Evolutionary conservation across 1,140 invertebrate species (phyloP), one percentile per base, ranked within the genome.

Genomic region (Panulirus ornatus): DNA sequence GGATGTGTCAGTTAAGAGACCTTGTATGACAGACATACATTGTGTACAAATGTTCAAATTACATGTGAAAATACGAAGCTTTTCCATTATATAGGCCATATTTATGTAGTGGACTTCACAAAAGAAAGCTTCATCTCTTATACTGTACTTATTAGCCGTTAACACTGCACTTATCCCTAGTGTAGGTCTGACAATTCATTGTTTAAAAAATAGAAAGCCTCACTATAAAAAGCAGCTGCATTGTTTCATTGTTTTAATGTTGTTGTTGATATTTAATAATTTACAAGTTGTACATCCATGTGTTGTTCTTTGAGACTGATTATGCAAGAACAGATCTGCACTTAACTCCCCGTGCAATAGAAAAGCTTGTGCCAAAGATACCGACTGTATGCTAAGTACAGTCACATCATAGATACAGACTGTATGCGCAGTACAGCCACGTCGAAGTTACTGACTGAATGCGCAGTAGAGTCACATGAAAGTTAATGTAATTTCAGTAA

Each of bases 361-460:
- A 79, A 51, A 54, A 76, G 44, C 30, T 79, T 47, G 85, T 87
- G 85, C 85, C 85, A 87, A 87, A 87, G 85, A 87, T 79, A 78
- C 30, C 36, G 54, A 47, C 58, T 82, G 79, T 44, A 40, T 44
- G 19, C 38, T 42, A 22, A 30, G 58, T 42, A 38, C 22, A 42
- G 27, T n/a, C n/a, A 40, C 38, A 44, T 71, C 63, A 71, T 34
- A 71, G 38, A 30, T 79, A 86, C 30, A 36, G 54, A 47, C 58
- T 82, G 79, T 44, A 40, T 44, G 19, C 38, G 42, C 30, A 30
- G 58, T 42, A 38, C 22, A 42, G 27, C n/a, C n/a, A 40, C 38
- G n/a, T n/a, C n/a, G n/a, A n/a, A n/a, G n/a, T n/a, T n/a, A n/a
- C 30, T 51, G 54, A 47, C 58, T 82, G 79, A 42, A 40, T 44